A percentile compares a stretch with the other conserved stretches of the same genome.
Conservation (phyloP, 2,797 vertebrate genomes). For the Rhinichthys osculus region DNA sequence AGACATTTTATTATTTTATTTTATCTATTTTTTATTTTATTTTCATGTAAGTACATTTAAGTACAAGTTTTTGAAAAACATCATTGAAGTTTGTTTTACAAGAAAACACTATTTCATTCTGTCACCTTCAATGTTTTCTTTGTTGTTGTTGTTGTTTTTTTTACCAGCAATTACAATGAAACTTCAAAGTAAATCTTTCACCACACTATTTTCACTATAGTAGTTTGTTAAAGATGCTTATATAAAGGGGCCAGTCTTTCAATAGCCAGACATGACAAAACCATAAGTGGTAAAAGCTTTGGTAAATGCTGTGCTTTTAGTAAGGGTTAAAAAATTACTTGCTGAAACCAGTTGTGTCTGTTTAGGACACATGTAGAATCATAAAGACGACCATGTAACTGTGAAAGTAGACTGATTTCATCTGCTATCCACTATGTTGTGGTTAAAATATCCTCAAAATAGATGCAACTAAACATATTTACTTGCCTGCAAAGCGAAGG, state of each 20-base stretch:
- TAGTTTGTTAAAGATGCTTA: background rate
- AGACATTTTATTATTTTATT: background rate
- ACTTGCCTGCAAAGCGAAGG: slow-evolving; percentile 77
- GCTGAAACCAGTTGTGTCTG: background rate
- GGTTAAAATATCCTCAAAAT: background rate
- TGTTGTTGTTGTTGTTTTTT: background rate
- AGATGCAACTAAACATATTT: background rate
- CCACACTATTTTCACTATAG: background rate
- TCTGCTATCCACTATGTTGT: background rate
- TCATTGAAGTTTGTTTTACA: background rate
- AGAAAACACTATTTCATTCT: no score
- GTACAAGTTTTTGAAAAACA: no score
- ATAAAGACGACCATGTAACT: background rate
- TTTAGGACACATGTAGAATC: background rate
- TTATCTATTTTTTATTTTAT: no score
- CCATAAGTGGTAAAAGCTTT: background rate
- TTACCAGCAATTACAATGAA: background rate
- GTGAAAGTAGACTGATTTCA: background rate
- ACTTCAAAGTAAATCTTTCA: background rate
- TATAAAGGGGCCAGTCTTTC: background rate
- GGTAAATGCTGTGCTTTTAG: background rate
- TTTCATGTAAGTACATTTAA: background rate
- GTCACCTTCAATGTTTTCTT: background rate
- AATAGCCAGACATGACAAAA: background rate
- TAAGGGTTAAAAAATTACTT: background rate